phyloP scores from a whole-genome alignment of 2,797 vertebrate genomes.

The Babyrousa celebensis region DNA sequence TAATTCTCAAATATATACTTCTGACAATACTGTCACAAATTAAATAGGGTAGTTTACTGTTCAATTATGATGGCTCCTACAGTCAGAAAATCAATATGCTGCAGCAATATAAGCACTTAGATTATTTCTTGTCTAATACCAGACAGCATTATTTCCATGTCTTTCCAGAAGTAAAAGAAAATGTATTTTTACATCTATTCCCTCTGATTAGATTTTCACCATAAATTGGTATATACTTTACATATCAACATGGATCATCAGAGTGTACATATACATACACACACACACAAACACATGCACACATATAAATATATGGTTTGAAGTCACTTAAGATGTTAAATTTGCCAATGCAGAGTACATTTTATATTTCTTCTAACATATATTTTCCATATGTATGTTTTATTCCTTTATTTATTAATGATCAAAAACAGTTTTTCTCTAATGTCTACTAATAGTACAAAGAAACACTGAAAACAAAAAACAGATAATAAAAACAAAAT shows the following conservation, averaged over 20 bases:
- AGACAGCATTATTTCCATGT: slow-evolving; percentile 8
- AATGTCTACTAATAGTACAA: neutral
- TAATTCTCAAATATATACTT: slow-evolving; percentile 80
- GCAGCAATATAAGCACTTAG: slow-evolving; percentile 47
- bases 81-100: slow-evolving; percentile 74
- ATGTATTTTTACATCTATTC: slow-evolving; percentile 40
- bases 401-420: neutral
- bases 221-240: slow-evolving; percentile 43
- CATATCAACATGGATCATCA: neutral
- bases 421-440: neutral
- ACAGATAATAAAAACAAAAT: neutral
- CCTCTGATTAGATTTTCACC: slow-evolving; percentile 53
- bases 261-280: too few species aligned
- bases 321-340: neutral
- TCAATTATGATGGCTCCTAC: slow-evolving; percentile 66
- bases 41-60: slow-evolving; percentile 77
- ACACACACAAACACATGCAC: too few species aligned
- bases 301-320: neutral
- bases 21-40: slow-evolving; percentile 75
- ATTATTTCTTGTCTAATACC: slow-evolving; percentile 36
- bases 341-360: neutral
- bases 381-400: neutral
- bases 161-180: neutral
- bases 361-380: neutral
- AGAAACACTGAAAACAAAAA: neutral